Conservation (phyloP, 2,888 invertebrate species). For the Drosophila parthenogenetica region DNA sequence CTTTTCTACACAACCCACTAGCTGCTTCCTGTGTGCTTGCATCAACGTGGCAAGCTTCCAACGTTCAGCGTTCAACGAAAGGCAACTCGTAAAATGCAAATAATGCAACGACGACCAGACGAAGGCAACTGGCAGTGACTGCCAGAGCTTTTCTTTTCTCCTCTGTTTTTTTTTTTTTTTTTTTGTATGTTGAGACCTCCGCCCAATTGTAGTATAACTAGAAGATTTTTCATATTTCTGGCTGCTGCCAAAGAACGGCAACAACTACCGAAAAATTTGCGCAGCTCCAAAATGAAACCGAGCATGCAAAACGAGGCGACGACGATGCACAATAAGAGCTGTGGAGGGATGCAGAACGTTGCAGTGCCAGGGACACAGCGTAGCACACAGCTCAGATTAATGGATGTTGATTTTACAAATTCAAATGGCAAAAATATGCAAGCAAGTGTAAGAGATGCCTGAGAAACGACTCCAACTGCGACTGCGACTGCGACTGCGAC, state of each 20-base stretch:
- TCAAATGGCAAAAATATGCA: conserved; percentile 82
- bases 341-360: conserved; percentile 8
- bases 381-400: conserved; percentile 68
- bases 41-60: conserved; percentile 68
- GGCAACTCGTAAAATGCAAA: conserved; percentile 80
- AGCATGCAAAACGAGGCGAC: conserved; percentile 76
- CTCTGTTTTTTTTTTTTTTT: not conserved
- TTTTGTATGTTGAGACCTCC: not conserved
- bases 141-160: conserved; percentile 62
- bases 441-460: conserved; percentile 78
- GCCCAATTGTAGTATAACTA: conserved; percentile 52
- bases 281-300: conserved; percentile 76
- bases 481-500: conserved; percentile 34
- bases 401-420: conserved; percentile 81
- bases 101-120: conserved; percentile 76
- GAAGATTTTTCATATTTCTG: conserved; percentile 79
- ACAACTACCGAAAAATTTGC: conserved; percentile 63
- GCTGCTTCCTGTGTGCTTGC: not conserved
- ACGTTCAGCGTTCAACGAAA: conserved; percentile 44
- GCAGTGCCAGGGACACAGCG: conserved; percentile 43
- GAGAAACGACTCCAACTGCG: conserved; percentile 42
- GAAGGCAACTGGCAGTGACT: conserved; percentile 78
- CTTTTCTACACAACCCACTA: not conserved
- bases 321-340: conserved; percentile 49
- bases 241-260: conserved; percentile 53